These are phyloP conservation scores for Hirtodrosophila alboralis DNA, from an alignment of 2,888 invertebrate genomes.

Conservation along the genomic window DNA sequence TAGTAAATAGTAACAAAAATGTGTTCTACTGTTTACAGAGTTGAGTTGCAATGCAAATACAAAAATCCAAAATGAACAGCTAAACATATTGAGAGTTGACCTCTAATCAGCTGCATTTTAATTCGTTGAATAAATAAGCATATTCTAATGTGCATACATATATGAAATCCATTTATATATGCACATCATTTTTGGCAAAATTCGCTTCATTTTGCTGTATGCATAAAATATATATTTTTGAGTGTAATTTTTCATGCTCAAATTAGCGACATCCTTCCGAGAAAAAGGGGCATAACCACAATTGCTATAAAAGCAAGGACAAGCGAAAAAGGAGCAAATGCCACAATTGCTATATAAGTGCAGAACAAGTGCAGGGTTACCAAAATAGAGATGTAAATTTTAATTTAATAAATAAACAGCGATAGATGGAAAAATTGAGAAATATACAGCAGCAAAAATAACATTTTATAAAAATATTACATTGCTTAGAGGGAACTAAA, in stretches of 20 bases:
- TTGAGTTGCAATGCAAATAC: slow-evolving; percentile 27
- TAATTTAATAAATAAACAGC: no score
- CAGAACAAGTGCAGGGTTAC: no score
- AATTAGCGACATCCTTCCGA: slow-evolving; percentile 52
- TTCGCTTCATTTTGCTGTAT: slow-evolving; percentile 28
- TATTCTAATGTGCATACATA: slow-evolving; percentile 29
- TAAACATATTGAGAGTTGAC: slow-evolving; percentile 28
- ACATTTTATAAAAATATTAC: no score
- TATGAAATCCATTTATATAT: slow-evolving; percentile 24
- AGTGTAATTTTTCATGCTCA: slow-evolving; percentile 68
- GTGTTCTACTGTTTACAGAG: slow-evolving; percentile 15
- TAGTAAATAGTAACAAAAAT: slow-evolving; percentile 18
- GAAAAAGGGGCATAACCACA: no score
- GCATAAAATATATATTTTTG: slow-evolving; percentile 57
- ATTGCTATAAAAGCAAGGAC: no score
- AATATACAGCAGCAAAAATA: no score
- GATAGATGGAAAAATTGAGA: no score
- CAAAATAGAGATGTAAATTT: no score
- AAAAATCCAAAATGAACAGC: slow-evolving; percentile 14
- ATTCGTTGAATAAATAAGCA: slow-evolving; percentile 66
- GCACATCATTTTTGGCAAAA: slow-evolving; percentile 58
- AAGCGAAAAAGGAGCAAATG: not conserved
- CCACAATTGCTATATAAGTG: no score
- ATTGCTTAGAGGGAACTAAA: no score
- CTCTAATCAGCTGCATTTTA: slow-evolving; percentile 62